Evolutionary conservation across 2,113 vertebrate genomes (phyloP).

Genomic region (Leucosticte australis): DNA sequence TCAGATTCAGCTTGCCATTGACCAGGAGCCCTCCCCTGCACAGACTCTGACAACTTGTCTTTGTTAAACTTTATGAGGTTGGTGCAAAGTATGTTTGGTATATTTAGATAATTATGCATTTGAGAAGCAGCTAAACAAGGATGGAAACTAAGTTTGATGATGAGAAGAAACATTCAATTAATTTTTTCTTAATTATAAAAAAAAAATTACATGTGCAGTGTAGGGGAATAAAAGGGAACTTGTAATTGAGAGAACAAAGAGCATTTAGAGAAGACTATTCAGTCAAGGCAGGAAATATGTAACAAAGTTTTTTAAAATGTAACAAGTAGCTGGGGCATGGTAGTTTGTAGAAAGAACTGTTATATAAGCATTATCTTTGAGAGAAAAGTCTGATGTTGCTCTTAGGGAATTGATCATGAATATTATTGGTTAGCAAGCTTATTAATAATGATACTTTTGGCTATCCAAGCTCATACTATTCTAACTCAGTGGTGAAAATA

Average conservation of each 20-base stretch:
- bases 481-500: neutral
- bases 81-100: neutral
- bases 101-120: neutral
- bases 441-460: neutral
- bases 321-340: neutral
- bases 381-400: neutral
- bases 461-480: neutral
- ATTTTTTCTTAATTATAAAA: neutral
- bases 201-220: neutral
- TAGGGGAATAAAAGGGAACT: neutral
- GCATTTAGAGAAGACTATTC: neutral
- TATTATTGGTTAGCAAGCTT: neutral
- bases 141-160: neutral
- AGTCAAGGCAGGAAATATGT: neutral
- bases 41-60: neutral
- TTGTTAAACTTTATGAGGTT: neutral
- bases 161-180: neutral
- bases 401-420: neutral
- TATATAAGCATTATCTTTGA: neutral
- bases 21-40: neutral
- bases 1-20: accelerated
- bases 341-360: neutral
- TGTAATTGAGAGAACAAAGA: neutral
- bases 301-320: neutral
- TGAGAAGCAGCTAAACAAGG: neutral